Conservation (phyloP, 2,888 invertebrate species). For the Dicycla oo region DNA sequence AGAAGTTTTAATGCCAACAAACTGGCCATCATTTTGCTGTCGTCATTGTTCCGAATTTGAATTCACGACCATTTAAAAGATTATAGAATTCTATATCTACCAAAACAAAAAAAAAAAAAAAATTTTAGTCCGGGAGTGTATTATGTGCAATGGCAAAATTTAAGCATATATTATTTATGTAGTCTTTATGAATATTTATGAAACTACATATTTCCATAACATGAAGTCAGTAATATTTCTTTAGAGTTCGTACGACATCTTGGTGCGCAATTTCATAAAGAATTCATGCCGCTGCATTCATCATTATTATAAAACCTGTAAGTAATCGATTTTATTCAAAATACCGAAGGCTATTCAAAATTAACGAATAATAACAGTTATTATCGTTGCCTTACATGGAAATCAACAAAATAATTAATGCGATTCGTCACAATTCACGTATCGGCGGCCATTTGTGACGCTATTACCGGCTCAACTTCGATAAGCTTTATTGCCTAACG, state of each 20-base stretch:
- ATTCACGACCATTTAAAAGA: no score
- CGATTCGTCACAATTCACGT: constrained; percentile 83
- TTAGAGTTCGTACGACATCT: background rate
- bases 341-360: constrained; percentile 56
- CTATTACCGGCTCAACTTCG: constrained; percentile 84
- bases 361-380: constrained; percentile 68
- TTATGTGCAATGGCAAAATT: background rate
- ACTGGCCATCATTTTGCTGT: no score
- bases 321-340: constrained; percentile 57
- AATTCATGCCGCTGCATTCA: constrained; percentile 40
- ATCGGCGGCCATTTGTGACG: constrained; percentile 82
- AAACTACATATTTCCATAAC: background rate
- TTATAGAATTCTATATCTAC: no score
- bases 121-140: no score
- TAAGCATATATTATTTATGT: no score
- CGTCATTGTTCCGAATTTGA: no score
- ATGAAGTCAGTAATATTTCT: background rate
- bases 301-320: constrained; percentile 51
- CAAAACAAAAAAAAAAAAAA: no score
- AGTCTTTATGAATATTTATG: background rate
- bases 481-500: constrained; percentile 87
- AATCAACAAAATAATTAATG: constrained; percentile 84
- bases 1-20: no score
- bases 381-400: constrained; percentile 69
- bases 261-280: constrained; percentile 9